Conservation (phyloP, 2,113 vertebrate species). For the Lepus europaeus region DNA sequence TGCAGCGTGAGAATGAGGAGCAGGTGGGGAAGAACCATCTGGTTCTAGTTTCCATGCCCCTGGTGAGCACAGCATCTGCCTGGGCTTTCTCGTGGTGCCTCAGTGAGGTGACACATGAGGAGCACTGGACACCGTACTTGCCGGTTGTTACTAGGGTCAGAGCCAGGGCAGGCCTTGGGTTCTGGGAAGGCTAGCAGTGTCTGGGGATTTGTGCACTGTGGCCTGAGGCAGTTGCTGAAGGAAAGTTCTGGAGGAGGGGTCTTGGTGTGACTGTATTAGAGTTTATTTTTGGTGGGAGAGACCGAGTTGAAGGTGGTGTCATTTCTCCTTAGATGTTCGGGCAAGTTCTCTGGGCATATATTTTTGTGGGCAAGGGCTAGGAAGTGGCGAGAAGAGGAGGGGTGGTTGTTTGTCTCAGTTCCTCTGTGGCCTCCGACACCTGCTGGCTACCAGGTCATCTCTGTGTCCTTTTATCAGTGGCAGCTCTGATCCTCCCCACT, state of each 20-base stretch:
- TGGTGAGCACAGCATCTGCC: no score
- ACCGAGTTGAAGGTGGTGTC: not conserved
- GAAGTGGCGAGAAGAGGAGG: not conserved
- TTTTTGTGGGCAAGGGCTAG: not conserved
- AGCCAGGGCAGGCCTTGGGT: not conserved
- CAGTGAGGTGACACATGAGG: not conserved
- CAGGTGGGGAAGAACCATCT: not conserved
- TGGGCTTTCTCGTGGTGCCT: not conserved
- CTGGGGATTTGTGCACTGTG: not conserved
- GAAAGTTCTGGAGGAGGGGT: not conserved
- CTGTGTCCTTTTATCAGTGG: not conserved
- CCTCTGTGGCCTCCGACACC: not conserved
- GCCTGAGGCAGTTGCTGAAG: not conserved
- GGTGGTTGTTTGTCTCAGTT: not conserved
- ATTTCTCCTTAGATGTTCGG: not conserved
- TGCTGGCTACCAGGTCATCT: not conserved
- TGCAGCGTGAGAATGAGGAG: not conserved
- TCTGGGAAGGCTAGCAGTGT: not conserved
- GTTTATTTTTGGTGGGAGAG: not conserved
- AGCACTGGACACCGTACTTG: not conserved
- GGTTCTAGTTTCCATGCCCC: not conserved
- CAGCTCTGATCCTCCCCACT: not conserved
- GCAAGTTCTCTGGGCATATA: not conserved
- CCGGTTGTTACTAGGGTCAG: not conserved
- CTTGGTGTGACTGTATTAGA: not conserved